phyloP scores from a whole-genome alignment of 2,113 vertebrate genomes.

The Regulus satrapa region DNA sequence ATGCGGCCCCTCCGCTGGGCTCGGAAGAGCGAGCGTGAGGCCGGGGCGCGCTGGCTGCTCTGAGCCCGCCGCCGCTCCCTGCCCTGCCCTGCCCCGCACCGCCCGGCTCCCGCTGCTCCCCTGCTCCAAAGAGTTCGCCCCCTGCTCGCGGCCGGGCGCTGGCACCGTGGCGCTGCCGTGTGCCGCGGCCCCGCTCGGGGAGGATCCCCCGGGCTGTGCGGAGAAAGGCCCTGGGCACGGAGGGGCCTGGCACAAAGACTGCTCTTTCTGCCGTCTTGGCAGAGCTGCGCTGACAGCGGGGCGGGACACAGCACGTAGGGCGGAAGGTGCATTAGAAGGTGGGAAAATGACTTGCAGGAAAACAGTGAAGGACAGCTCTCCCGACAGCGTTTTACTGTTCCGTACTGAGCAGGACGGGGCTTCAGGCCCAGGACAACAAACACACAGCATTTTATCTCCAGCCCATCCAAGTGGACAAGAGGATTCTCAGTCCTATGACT shows the following conservation, averaged over 20 bases:
- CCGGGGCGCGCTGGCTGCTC: not conserved
- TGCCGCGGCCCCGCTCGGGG: fast-evolving
- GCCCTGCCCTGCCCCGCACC: not conserved
- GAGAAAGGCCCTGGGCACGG: not conserved
- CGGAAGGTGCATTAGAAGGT: fast-evolving
- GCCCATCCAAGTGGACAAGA: too few species aligned
- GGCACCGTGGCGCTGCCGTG: fast-evolving
- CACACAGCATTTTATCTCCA: fast-evolving
- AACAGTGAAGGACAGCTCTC: not conserved
- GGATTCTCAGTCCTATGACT: fast-evolving
- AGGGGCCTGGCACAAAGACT: fast-evolving
- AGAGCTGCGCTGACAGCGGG: not conserved
- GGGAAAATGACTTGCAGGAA: not conserved
- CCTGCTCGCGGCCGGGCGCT: fast-evolving
- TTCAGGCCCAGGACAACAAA: not conserved
- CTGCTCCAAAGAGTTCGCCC: fast-evolving
- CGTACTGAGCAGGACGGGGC: fast-evolving
- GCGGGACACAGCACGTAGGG: fast-evolving
- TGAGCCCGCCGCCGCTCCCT: fast-evolving
- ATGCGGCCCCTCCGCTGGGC: not conserved
- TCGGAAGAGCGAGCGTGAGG: fast-evolving
- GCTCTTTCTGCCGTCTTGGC: not conserved
- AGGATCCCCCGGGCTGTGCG: fast-evolving
- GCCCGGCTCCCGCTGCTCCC: fast-evolving
- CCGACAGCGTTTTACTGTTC: fast-evolving